A percentile compares a stretch with the other conserved stretches of the same genome.
Evolutionary conservation across 2,797 vertebrate species (phyloP).

Genomic region (Parauchenoglanis ngamensis): DNA sequence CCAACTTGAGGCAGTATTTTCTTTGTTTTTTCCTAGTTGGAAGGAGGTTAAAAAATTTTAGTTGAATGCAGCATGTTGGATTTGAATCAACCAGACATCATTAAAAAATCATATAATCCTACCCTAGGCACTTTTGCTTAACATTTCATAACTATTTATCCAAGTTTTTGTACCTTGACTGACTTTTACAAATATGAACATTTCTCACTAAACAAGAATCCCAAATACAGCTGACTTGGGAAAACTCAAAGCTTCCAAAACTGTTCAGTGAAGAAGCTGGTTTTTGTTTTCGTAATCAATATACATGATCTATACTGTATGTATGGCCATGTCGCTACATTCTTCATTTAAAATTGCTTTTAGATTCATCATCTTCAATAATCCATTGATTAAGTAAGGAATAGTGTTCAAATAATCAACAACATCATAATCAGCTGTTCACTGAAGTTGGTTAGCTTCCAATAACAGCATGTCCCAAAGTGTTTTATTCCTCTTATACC

Average conservation of each 20-base stretch:
- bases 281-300: background rate
- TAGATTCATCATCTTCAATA: background rate
- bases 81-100: background rate
- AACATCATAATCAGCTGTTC: background rate
- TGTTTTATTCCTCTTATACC: no score
- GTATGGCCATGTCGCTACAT: background rate
- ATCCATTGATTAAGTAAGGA: background rate
- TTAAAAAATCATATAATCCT: background rate
- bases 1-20: background rate
- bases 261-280: background rate
- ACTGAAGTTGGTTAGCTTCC: no score
- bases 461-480: no score
- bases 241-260: background rate
- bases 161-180: background rate
- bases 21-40: no score
- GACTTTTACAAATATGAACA: background rate
- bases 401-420: background rate
- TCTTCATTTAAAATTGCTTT: background rate
- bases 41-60: no score
- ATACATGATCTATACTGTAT: background rate
- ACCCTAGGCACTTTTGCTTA: background rate
- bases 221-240: background rate
- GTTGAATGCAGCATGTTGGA: background rate
- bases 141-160: background rate
- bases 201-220: background rate